A percentile compares a stretch with the other conserved stretches of the same genome.
Conservation (phyloP, 2,888 invertebrate species). For the Drosophila silvestris region DNA sequence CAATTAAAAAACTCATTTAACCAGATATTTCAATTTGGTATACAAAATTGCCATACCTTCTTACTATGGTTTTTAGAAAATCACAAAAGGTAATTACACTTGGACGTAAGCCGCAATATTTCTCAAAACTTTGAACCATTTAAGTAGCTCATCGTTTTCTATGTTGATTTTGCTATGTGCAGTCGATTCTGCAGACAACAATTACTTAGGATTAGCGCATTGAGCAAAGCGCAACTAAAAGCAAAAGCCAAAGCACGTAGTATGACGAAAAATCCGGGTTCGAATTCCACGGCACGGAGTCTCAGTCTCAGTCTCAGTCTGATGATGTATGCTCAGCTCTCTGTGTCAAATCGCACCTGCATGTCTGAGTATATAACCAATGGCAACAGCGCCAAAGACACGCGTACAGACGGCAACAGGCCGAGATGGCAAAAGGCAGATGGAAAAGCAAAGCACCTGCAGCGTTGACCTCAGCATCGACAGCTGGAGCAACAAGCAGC, state of each 20-base stretch:
- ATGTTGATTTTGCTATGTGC: constrained; percentile 9
- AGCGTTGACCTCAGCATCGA: constrained; percentile 80
- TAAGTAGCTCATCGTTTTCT: constrained; percentile 19
- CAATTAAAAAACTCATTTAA: not conserved
- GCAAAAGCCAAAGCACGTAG: constrained; percentile 76
- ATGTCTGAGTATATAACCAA: constrained; percentile 66
- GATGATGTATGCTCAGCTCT: constrained; percentile 51
- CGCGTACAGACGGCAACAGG: constrained; percentile 5
- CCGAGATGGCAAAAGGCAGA: constrained; percentile 37
- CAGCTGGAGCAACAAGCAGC: constrained; percentile 81
- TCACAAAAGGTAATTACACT: not conserved
- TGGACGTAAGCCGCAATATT: constrained; percentile 30
- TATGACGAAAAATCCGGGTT: constrained; percentile 71
- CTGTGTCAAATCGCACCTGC: constrained; percentile 31
- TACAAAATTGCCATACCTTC: constrained; percentile 9
- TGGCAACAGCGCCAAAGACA: constrained; percentile 54
- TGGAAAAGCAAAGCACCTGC: constrained; percentile 66
- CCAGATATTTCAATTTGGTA: not conserved
- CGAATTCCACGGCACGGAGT: constrained; percentile 54
- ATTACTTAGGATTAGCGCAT: constrained; percentile 73
- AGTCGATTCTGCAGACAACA: constrained; percentile 63
- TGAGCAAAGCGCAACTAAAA: constrained; percentile 67
- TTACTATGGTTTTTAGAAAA: not conserved
- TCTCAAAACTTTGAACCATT: constrained; percentile 43
- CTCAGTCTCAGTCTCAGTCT: constrained; percentile 16